A percentile compares a stretch with the other conserved stretches of the same genome.
Evolutionary conservation across 2,113 vertebrate species (phyloP).

Genomic region (Poicephalus gulielmi): DNA sequence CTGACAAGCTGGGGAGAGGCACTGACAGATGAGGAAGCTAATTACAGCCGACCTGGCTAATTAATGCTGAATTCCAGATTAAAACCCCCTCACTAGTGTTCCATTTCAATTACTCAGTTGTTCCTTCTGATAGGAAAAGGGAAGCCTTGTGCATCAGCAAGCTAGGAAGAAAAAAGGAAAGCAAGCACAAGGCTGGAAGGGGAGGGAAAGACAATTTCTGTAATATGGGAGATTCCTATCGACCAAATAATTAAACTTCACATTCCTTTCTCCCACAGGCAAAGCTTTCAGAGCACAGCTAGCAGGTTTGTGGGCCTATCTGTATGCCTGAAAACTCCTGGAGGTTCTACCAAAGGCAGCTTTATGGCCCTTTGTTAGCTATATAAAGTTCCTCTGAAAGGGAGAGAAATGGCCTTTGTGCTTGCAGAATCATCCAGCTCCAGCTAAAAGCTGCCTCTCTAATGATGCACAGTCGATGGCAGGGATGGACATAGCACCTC

Average conservation of each 20-base stretch:
- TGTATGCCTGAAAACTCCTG: not conserved
- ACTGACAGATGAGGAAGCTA: constrained; percentile 64
- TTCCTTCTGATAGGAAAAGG: constrained; percentile 42
- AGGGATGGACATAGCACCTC: not conserved
- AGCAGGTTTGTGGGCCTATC: not conserved
- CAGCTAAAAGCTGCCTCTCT: not conserved
- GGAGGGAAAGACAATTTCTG: constrained; percentile 13
- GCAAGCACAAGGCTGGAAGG: not conserved
- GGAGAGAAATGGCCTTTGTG: not conserved
- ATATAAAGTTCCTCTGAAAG: not conserved
- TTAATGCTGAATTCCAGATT: constrained; percentile 70
- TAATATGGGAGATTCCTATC: constrained; percentile 4
- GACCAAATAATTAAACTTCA: constrained; percentile 47
- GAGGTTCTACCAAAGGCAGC: not conserved
- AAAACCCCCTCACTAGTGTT: constrained; percentile 63
- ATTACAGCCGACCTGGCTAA: constrained; percentile 69
- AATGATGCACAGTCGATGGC: rapidly evolving
- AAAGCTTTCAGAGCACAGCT: not conserved
- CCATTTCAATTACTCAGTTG: constrained; percentile 70
- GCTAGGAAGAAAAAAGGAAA: constrained; percentile 6
- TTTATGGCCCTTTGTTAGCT: not conserved
- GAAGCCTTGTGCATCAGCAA: not conserved
- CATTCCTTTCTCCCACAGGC: not conserved
- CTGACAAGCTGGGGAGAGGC: constrained; percentile 57
- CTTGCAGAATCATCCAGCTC: not conserved